A percentile compares a stretch with the other conserved stretches of the same genome.
phyloP scores from a whole-genome alignment of 2,797 vertebrate species.

The Coregonus ussuriensis region DNA sequence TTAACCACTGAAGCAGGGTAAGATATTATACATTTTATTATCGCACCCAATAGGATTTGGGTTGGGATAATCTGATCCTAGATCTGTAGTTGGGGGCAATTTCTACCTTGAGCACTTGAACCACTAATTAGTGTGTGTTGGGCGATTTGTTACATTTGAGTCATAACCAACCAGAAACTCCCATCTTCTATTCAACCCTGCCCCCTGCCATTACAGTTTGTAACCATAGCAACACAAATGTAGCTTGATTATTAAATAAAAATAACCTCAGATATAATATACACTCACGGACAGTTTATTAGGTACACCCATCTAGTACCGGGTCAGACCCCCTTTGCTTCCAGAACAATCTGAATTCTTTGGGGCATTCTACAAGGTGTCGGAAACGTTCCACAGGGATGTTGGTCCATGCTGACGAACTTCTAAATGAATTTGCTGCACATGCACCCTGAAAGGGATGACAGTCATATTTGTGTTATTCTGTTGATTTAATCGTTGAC shows the following conservation, averaged over 20 bases:
- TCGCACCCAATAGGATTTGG: background rate
- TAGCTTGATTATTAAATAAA: constrained; percentile 13
- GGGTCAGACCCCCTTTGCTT: no score
- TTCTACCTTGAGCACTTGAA: background rate
- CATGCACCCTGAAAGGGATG: background rate
- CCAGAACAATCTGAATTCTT: no score
- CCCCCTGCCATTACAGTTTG: no score
- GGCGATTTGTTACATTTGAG: background rate
- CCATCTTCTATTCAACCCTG: background rate
- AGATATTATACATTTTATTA: background rate
- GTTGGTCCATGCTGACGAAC: background rate
- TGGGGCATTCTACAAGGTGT: no score
- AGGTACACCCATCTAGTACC: no score
- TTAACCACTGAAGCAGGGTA: constrained; percentile 19
- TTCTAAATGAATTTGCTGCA: background rate
- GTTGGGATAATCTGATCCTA: constrained; percentile 5
- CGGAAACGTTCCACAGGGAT: no score
- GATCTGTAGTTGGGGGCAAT: constrained; percentile 36
- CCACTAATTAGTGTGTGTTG: background rate
- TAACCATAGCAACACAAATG: no score
- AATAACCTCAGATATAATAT: background rate
- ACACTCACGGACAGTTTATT: no score
- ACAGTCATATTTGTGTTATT: background rate
- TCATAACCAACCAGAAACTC: background rate
- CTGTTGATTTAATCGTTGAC: no score